phyloP scores from a whole-genome alignment of 2,113 vertebrate genomes.

The Trichomycterus rosablanca region DNA sequence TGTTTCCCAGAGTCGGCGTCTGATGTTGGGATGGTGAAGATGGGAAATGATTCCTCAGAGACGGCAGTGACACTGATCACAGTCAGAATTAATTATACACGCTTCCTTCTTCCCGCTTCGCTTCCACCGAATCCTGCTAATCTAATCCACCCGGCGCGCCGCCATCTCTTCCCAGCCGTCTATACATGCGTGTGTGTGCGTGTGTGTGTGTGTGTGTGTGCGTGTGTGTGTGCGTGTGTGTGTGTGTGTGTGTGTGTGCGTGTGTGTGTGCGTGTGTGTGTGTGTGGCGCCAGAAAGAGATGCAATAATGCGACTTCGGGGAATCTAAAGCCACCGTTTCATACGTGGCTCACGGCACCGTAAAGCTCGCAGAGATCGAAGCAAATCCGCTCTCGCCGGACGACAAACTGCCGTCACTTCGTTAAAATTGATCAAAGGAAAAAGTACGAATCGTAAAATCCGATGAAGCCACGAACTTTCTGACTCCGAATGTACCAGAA shows the following conservation, averaged over 20 bases:
- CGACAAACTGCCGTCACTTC: too few species aligned
- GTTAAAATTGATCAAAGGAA: too few species aligned
- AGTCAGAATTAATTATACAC: slow-evolving; percentile 51
- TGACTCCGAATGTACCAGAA: too few species aligned
- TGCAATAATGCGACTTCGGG: slow-evolving; percentile 39
- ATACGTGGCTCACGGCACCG: slow-evolving; percentile 16
- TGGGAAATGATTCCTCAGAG: slow-evolving; percentile 46
- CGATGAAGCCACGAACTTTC: too few species aligned
- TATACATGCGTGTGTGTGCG: slow-evolving; percentile 4
- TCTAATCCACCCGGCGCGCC: slow-evolving; percentile 39
- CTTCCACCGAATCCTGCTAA: slow-evolving; percentile 43
- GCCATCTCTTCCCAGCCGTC: slow-evolving; percentile 35
- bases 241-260: slow-evolving; percentile 7
- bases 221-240: background rate
- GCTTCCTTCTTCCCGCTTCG: slow-evolving; percentile 39
- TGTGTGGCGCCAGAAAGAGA: slow-evolving; percentile 38
- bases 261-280: background rate
- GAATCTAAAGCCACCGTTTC: slow-evolving; percentile 32
- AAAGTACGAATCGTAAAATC: too few species aligned
- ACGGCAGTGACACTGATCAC: slow-evolving; percentile 47
- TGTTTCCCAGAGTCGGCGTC: slow-evolving; percentile 21
- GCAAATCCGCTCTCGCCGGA: too few species aligned
- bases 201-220: slow-evolving; percentile 5
- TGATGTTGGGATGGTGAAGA: slow-evolving; percentile 44
- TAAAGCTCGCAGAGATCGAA: background rate